phyloP scores from a whole-genome alignment of 2,888 invertebrate genomes.

The Amblyteles armatorius region DNA sequence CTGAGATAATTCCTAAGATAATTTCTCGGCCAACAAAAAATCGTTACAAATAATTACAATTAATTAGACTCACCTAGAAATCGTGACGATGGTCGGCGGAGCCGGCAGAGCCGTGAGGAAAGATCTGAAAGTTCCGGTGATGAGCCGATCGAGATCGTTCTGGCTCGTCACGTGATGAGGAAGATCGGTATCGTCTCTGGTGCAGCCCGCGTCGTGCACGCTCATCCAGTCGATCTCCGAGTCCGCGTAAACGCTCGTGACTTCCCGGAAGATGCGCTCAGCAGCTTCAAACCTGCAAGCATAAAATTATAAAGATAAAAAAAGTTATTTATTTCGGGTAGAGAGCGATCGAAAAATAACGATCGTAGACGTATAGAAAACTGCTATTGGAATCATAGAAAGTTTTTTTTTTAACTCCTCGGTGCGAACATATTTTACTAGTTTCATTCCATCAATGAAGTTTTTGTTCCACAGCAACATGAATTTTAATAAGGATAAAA shows the following conservation, averaged over 20 bases:
- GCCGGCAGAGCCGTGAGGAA: slow-evolving; percentile 87
- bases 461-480: too few species aligned
- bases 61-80: slow-evolving; percentile 86
- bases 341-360: neutral
- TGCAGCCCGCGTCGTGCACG: slow-evolving; percentile 95
- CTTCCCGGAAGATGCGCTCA: slow-evolving; percentile 74
- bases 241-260: slow-evolving; percentile 85
- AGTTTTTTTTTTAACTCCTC: neutral
- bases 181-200: slow-evolving; percentile 93
- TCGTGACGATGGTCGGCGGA: slow-evolving; percentile 90
- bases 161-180: slow-evolving; percentile 93
- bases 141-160: slow-evolving; percentile 88
- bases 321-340: neutral
- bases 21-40: neutral
- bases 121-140: slow-evolving; percentile 86
- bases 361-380: neutral
- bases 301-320: neutral
- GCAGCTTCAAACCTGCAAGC: slow-evolving; percentile 78
- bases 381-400: neutral
- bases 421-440: too few species aligned
- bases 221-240: slow-evolving; percentile 91
- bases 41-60: neutral
- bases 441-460: too few species aligned
- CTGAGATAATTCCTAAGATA: too few species aligned
- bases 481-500: too few species aligned